A percentile compares a stretch with the other conserved stretches of the same genome.
These are phyloP conservation scores for Mixornis gularis DNA, from an alignment of 2,113 vertebrate genomes.

Conservation along the genomic window DNA sequence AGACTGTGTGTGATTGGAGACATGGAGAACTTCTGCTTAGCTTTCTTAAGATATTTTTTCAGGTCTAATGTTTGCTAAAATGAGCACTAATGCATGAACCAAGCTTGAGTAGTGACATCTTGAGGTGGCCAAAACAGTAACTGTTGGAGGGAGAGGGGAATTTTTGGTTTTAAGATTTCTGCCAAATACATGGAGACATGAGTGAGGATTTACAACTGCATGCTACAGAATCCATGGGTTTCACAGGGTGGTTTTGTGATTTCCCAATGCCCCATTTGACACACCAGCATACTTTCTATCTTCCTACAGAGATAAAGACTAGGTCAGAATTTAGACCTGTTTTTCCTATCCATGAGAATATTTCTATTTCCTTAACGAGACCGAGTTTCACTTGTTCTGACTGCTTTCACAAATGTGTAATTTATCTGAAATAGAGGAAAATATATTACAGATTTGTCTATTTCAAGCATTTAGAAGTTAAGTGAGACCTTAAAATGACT, in stretches of 20 bases:
- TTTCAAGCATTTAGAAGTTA: not conserved
- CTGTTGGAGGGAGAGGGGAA: rapidly evolving
- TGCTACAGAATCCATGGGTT: not conserved
- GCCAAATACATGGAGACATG: not conserved
- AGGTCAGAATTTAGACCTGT: not conserved
- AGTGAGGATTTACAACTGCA: not conserved
- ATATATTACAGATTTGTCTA: not conserved
- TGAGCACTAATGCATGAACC: not conserved
- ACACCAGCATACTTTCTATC: not conserved
- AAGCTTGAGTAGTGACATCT: not conserved
- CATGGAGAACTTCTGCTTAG: not conserved
- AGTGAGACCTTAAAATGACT: not conserved
- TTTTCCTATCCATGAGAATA: not conserved
- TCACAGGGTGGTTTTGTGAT: not conserved
- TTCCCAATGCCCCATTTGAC: not conserved
- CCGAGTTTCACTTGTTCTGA: not conserved
- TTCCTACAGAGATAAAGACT: not conserved
- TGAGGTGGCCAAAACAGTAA: not conserved
- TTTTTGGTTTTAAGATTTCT: not conserved
- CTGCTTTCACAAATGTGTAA: not conserved
- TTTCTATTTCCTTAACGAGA: not conserved
- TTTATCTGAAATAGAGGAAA: not conserved
- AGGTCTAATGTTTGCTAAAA: not conserved
- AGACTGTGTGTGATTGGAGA: not conserved
- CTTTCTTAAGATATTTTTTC: not conserved